phyloP scores from a whole-genome alignment of 2,797 vertebrate genomes.

The Synaphobranchus kaupii region DNA sequence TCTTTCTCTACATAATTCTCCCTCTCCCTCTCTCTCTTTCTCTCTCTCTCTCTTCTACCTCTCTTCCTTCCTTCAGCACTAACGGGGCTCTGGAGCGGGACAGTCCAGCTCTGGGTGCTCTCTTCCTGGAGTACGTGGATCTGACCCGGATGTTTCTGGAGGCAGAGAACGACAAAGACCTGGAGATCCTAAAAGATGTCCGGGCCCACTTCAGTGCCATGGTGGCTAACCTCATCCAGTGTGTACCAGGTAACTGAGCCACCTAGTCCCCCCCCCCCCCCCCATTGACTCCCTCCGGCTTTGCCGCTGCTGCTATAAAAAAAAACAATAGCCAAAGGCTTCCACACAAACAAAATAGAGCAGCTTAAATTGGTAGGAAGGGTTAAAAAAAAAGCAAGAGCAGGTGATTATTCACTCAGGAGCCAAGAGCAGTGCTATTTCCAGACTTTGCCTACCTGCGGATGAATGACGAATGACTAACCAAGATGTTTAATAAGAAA shows the following conservation, averaged over 20 bases:
- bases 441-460: constrained; percentile 31
- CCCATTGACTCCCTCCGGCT: background rate
- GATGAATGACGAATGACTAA: constrained; percentile 39
- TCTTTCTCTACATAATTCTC: background rate
- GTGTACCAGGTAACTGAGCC: constrained; percentile 86
- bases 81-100: constrained; percentile 96
- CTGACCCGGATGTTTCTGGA: constrained; percentile 97
- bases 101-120: constrained; percentile 89
- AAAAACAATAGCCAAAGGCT: background rate
- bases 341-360: constrained; percentile 49
- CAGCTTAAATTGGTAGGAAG: constrained; percentile 36
- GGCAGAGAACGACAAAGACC: constrained; percentile 98
- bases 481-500: constrained; percentile 32
- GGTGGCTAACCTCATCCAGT: constrained; percentile 98
- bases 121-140: constrained; percentile 97
- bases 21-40: background rate
- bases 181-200: constrained; percentile 97
- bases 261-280: too few species aligned
- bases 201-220: constrained; percentile 97
- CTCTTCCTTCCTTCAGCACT: constrained; percentile 72
- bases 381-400: constrained; percentile 30
- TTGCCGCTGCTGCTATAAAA: constrained; percentile 18
- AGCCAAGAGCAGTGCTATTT: constrained; percentile 35
- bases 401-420: constrained; percentile 53
- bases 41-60: background rate